Evolutionary conservation across 2,113 vertebrate genomes (phyloP).

Genomic region (Sisor rabdophorus): DNA sequence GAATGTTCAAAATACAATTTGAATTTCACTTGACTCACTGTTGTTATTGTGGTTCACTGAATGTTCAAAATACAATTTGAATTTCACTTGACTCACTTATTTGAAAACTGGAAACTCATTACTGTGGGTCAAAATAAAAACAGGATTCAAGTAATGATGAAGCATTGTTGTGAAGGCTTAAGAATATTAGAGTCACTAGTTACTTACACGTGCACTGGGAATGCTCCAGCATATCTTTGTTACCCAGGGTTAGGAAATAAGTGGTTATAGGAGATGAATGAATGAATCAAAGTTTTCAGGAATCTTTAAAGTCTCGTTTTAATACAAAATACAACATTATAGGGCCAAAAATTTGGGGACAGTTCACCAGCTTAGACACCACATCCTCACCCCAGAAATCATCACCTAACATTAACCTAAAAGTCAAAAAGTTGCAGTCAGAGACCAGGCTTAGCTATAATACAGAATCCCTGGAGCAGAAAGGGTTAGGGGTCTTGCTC

Average conservation of each 20-base stretch:
- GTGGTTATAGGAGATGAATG: no score
- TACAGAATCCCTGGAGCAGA: background rate
- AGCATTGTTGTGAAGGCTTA: background rate
- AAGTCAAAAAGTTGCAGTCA: no score
- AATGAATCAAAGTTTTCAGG: background rate
- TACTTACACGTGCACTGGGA: no score
- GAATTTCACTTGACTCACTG: background rate
- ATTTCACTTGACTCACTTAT: background rate
- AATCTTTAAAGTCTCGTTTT: background rate
- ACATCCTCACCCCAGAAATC: no score
- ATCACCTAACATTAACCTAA: no score
- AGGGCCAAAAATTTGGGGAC: no score
- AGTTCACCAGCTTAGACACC: no score
- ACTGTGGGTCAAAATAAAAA: constrained; percentile 3
- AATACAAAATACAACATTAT: constrained; percentile 43
- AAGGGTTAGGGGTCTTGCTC: constrained; percentile 21
- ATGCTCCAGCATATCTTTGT: no score
- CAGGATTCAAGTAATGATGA: constrained; percentile 4
- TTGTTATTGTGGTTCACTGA: background rate
- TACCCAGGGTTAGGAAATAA: no score
- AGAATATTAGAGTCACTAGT: background rate
- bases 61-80: background rate
- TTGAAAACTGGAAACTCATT: background rate
- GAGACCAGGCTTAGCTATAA: no score
- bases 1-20: background rate